Conservation (phyloP, 2,797 vertebrate genomes). For the Galagoides demidoff region DNA sequence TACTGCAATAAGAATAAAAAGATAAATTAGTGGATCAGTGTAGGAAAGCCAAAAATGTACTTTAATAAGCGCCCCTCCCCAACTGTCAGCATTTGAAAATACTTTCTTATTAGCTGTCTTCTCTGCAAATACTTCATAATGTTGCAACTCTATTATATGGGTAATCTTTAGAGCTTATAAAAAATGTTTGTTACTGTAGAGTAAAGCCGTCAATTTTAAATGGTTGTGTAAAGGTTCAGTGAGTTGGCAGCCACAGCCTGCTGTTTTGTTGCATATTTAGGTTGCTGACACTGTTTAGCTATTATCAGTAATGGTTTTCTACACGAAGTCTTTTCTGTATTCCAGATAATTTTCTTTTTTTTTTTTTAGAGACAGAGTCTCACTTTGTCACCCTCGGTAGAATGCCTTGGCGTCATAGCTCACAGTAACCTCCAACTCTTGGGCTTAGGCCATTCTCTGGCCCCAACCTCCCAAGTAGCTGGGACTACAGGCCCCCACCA, state of each 20-base stretch:
- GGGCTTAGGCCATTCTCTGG: too few species aligned
- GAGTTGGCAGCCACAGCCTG: background rate
- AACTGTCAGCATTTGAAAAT: background rate
- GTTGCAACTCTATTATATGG: background rate
- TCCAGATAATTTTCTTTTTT: background rate
- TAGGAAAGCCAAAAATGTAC: background rate
- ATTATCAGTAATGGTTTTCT: background rate
- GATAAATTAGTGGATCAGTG: background rate
- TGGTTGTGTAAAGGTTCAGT: background rate
- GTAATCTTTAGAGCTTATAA: background rate
- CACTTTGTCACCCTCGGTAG: too few species aligned
- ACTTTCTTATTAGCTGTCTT: background rate
- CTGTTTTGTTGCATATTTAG: background rate
- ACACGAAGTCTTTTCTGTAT: background rate
- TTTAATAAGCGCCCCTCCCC: background rate
- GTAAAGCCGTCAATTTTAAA: background rate
- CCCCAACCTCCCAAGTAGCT: too few species aligned
- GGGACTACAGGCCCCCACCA: too few species aligned
- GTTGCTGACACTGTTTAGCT: background rate
- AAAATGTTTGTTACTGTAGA: background rate
- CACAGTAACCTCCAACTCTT: too few species aligned
- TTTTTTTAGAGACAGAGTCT: too few species aligned
- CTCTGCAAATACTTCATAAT: background rate
- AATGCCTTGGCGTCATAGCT: too few species aligned
- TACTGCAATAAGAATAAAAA: constrained; percentile 45